phyloP scores from a whole-genome alignment of 2,113 vertebrate genomes.

The Seriola rivoliana region DNA sequence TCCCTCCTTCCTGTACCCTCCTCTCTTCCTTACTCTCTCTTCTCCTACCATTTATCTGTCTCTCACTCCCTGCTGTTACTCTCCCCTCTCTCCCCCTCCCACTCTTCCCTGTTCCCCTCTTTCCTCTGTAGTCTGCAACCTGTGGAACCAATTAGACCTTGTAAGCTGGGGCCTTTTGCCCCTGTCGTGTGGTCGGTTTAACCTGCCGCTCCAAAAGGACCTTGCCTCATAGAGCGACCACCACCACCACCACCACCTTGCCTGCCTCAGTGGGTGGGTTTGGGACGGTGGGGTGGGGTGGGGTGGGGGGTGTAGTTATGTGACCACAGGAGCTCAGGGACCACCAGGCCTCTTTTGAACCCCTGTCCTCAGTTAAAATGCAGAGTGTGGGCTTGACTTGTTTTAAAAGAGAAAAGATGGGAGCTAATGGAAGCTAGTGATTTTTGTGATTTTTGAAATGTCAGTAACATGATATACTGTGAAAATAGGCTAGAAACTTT shows the following conservation, averaged over 20 bases:
- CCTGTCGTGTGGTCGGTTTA: slow-evolving; percentile 78
- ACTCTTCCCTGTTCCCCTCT: slow-evolving; percentile 15
- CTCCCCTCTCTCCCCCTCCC: slow-evolving; percentile 4
- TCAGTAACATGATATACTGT: background rate
- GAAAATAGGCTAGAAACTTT: background rate
- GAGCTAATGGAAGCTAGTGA: background rate
- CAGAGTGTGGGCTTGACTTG: slow-evolving; percentile 27
- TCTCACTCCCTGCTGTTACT: slow-evolving; percentile 47
- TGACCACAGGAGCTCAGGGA: slow-evolving; percentile 63
- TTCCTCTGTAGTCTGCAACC: slow-evolving; percentile 75
- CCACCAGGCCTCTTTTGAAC: slow-evolving; percentile 72
- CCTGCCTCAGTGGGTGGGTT: slow-evolving; percentile 78
- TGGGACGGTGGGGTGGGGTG: slow-evolving; percentile 10
- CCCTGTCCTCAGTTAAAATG: slow-evolving; percentile 42
- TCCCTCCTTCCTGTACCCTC: slow-evolving; percentile 40
- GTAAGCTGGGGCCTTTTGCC: slow-evolving; percentile 71
- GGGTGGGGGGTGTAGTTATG: slow-evolving; percentile 25
- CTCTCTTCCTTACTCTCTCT: slow-evolving; percentile 19
- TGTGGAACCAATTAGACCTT: slow-evolving; percentile 84
- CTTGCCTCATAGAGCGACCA: slow-evolving; percentile 64
- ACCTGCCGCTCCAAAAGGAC: slow-evolving; percentile 75
- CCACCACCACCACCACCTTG: slow-evolving; percentile 53
- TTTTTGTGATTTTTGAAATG: slow-evolving; percentile 5
- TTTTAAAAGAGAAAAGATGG: slow-evolving; percentile 22
- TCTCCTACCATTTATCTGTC: slow-evolving; percentile 56